Evolutionary conservation across 2,113 vertebrate genomes (phyloP).

Genomic region (Cottus gobio): DNA sequence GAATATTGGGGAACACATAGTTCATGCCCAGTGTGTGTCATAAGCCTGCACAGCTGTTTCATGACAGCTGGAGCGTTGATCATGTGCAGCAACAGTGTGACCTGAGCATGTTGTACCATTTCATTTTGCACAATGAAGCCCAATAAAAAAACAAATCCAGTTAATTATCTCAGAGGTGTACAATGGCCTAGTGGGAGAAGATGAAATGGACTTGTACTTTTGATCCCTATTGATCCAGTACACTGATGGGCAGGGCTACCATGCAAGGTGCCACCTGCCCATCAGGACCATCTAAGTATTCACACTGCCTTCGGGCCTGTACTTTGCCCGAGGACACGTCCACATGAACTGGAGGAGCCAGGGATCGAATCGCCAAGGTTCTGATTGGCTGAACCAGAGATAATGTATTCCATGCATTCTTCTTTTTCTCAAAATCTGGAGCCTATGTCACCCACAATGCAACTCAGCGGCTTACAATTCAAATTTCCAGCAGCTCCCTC

Average conservation of each 20-base stretch:
- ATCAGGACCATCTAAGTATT: background rate
- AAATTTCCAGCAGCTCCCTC: background rate
- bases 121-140: background rate
- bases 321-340: no score
- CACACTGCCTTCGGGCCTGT: background rate
- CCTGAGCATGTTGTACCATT: background rate
- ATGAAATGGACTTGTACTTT: background rate
- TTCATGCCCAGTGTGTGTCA: background rate
- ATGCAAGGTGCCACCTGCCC: background rate
- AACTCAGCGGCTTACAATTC: background rate
- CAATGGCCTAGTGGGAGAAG: background rate
- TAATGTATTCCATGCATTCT: background rate
- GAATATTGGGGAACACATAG: conserved; percentile 8
- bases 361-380: background rate
- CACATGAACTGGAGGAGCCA: background rate
- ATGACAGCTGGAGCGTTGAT: background rate
- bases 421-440: background rate
- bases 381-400: background rate
- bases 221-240: background rate
- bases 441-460: background rate
- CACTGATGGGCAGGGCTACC: background rate
- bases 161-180: background rate
- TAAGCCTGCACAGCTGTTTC: background rate
- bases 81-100: background rate
- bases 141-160: conserved; percentile 23